Conservation (phyloP, 1,140 invertebrate genomes). For the Brachionus manjavacas region DNA sequence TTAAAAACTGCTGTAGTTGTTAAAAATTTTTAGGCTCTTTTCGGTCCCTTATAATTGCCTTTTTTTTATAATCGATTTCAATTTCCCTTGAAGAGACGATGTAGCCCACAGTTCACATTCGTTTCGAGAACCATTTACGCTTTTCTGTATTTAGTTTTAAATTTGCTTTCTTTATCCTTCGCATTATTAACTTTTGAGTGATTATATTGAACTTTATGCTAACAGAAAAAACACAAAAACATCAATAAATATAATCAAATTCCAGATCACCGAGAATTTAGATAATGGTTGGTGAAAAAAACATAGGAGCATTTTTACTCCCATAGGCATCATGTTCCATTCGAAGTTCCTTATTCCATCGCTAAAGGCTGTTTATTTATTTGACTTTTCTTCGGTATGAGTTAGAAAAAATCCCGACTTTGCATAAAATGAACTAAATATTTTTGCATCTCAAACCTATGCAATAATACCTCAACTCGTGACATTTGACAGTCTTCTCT, state of each 20-base stretch:
- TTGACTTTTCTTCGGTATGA: constrained; percentile 15
- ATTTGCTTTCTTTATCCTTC: constrained; percentile 49
- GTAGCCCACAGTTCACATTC: constrained; percentile 43
- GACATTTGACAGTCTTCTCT: too few relatives aligned
- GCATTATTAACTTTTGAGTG: constrained; percentile 51
- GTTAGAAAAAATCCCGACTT: constrained; percentile 35
- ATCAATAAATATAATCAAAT: constrained; percentile 57
- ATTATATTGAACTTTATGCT: constrained; percentile 52
- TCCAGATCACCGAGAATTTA: constrained; percentile 48
- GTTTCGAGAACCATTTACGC: constrained; percentile 49
- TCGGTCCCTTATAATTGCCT: constrained; percentile 43
- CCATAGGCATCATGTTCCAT: constrained; percentile 44
- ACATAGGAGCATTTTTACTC: constrained; percentile 44
- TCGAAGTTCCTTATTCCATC: constrained; percentile 44
- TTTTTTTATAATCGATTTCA: constrained; percentile 44
- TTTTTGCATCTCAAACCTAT: not conserved
- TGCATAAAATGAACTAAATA: not conserved
- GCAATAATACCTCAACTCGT: constrained; percentile 18
- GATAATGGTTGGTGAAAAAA: constrained; percentile 44
- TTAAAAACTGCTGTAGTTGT: constrained; percentile 45
- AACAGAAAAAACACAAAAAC: constrained; percentile 56
- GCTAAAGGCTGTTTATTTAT: constrained; percentile 44
- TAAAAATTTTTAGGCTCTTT: constrained; percentile 45
- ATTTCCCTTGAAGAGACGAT: constrained; percentile 42
- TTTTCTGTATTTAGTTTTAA: constrained; percentile 57